Evolutionary conservation across 1,140 invertebrate species (phyloP), one percentile per base, ranked within the genome.

Genomic region (Drosophila lini): DNA sequence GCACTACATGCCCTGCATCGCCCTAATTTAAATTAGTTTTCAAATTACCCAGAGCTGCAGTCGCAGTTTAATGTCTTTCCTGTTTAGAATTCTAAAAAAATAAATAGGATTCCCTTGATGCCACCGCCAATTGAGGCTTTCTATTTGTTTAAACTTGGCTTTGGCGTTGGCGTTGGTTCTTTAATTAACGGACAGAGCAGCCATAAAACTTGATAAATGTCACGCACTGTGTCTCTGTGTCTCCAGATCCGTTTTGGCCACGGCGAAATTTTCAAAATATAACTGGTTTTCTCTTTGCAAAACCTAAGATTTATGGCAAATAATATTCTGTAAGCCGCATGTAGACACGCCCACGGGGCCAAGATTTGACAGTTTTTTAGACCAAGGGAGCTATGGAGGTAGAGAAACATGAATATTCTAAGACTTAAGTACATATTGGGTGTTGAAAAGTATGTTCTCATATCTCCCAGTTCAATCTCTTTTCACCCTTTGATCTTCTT

Each of bases 191-290:
- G 36, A 47, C 56, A 59, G 76, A 79, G 56, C 76, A 63, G 60
- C 75, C 70, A 86, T 86, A 88, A 86, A 86, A 82, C 60, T 67
- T 80, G 80, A 86, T 88, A 65, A 77, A 82, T 86, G 83, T 88
- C 82, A 86, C 80, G 83, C 76, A 77, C 62, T 50, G n/a, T n/a
- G n/a, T n/a, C n/a, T 81, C 16, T 50, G 41, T 75, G 19, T 74
- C 25, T 58, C 41, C 47, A 78, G 74, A 59, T 71, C 73, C 53
- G 71, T 58, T 74, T 74, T 67, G 69, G 53, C 48, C 32, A 44
- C 41, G 53, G 67, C 63, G 52, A 69, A 83, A 79, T 75, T 82
- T 80, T 80, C 32, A 53, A 80, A 59, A 56, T 79, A 68, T 64
- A 78, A 79, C 80, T 78, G 69, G 63, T 70, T 80, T 52, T 67